These are phyloP conservation scores for Metalampra italica DNA, from an alignment of 2,888 invertebrate genomes.

Conservation along the genomic window DNA sequence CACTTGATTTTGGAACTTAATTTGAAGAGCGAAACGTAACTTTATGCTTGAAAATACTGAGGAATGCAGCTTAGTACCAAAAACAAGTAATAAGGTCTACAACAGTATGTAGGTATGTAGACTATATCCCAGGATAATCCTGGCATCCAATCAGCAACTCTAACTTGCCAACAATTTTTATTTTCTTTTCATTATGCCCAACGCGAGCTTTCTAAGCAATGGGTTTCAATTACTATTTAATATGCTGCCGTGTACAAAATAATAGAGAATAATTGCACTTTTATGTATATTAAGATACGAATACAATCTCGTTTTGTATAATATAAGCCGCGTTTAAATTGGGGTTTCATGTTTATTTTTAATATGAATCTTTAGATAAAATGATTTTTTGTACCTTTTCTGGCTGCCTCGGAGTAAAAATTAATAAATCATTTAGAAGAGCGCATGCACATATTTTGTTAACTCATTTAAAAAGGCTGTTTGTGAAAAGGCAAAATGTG, in stretches of 20 bases:
- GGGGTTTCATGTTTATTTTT: not conserved
- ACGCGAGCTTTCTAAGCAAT: slow-evolving; percentile 14
- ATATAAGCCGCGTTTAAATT: not conserved
- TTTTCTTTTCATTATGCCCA: slow-evolving; percentile 19
- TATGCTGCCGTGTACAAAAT: slow-evolving; percentile 1
- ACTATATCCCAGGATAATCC: not conserved
- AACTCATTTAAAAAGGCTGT: too few relatives aligned
- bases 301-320: slow-evolving; percentile 1
- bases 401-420: too few relatives aligned
- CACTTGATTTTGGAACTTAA: too few relatives aligned
- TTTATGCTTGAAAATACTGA: too few relatives aligned
- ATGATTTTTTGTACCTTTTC: too few relatives aligned
- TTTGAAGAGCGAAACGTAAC: too few relatives aligned
- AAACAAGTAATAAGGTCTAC: too few relatives aligned
- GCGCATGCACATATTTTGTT: too few relatives aligned
- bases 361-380: not conserved
- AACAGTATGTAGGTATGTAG: not conserved
- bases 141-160: not conserved
- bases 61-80: too few relatives aligned
- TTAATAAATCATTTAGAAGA: too few relatives aligned
- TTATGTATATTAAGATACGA: slow-evolving; percentile 4
- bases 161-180: slow-evolving; percentile 6
- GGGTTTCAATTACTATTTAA: slow-evolving; percentile 20
- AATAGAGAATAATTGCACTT: slow-evolving; percentile 7
- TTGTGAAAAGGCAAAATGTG: too few relatives aligned